Evolutionary conservation across 2,797 vertebrate genomes (phyloP).

Genomic region (Acipenser oxyrinchus): DNA sequence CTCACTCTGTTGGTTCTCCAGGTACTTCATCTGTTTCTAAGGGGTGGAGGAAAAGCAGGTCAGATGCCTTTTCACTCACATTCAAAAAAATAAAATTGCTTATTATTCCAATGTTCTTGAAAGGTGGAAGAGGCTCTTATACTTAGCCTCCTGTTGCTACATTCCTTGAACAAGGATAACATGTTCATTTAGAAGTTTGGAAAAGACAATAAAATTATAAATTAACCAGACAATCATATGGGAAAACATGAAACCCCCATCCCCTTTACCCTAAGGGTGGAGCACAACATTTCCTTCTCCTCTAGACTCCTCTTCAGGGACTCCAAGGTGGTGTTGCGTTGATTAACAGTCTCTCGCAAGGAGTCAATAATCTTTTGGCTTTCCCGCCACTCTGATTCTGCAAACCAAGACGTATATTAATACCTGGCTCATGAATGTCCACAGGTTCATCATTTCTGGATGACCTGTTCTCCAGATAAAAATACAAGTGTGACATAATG

Average conservation of each 20-base stretch:
- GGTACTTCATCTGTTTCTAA: constrained; percentile 88
- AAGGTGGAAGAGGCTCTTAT: background rate
- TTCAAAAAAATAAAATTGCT: background rate
- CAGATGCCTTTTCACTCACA: background rate
- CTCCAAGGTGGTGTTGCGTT: constrained; percentile 74
- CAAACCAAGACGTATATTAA: constrained; percentile 12
- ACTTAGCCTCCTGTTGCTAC: background rate
- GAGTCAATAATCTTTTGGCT: constrained; percentile 64
- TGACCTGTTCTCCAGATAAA: no score
- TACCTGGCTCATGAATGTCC: no score
- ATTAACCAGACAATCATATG: background rate
- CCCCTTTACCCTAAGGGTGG: constrained; percentile 72
- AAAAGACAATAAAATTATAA: background rate
- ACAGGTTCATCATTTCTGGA: no score
- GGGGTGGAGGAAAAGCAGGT: constrained; percentile 4
- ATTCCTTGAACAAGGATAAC: background rate
- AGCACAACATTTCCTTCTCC: constrained; percentile 80
- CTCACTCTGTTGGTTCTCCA: constrained; percentile 80
- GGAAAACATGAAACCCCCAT: no score
- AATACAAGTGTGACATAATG: no score
- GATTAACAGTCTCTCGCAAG: constrained; percentile 71
- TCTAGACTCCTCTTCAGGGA: constrained; percentile 59
- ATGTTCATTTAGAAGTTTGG: background rate
- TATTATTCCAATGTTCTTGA: background rate
- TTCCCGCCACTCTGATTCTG: constrained; percentile 78